Evolutionary conservation across 2,113 vertebrate species (phyloP).

Genomic region (Psilopogon haemacephalus): DNA sequence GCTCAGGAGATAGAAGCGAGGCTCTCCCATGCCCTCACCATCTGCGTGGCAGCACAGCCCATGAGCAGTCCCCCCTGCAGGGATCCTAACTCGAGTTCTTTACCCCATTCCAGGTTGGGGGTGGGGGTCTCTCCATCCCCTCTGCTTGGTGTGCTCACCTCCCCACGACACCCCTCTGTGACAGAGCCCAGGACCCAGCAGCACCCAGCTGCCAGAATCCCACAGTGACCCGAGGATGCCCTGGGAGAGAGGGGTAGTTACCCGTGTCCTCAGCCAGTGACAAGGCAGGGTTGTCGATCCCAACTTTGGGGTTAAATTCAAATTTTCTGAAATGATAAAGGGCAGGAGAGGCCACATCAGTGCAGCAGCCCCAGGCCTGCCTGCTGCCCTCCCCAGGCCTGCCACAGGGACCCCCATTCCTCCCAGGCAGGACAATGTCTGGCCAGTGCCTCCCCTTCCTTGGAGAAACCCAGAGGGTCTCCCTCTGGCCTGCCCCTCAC

Average conservation of each 20-base stretch:
- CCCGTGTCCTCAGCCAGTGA: constrained; percentile 84
- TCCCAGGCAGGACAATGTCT: not conserved
- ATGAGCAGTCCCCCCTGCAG: not conserved
- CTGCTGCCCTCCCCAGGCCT: not conserved
- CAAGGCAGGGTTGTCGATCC: constrained; percentile 93
- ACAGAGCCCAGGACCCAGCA: not conserved
- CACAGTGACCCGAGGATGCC: not conserved
- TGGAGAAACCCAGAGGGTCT: not conserved
- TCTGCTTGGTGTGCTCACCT: rapidly evolving
- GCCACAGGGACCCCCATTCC: not conserved
- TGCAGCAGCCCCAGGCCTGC: rapidly evolving
- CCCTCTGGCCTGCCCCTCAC: not conserved
- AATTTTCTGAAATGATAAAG: constrained; percentile 82
- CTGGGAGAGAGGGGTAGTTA: constrained; percentile 50
- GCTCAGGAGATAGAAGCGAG: constrained; percentile 84
- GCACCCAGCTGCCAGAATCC: not conserved
- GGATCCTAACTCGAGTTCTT: not conserved
- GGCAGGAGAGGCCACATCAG: not conserved
- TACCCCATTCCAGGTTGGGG: not conserved
- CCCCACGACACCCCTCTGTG: not conserved
- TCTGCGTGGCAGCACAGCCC: not conserved
- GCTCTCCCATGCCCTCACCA: not conserved
- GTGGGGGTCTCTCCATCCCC: not conserved
- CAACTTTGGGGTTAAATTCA: constrained; percentile 89
- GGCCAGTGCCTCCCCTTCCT: not conserved